Conservation (phyloP, 2,888 invertebrate species). For the Hermaeophaga mercurialis region DNA sequence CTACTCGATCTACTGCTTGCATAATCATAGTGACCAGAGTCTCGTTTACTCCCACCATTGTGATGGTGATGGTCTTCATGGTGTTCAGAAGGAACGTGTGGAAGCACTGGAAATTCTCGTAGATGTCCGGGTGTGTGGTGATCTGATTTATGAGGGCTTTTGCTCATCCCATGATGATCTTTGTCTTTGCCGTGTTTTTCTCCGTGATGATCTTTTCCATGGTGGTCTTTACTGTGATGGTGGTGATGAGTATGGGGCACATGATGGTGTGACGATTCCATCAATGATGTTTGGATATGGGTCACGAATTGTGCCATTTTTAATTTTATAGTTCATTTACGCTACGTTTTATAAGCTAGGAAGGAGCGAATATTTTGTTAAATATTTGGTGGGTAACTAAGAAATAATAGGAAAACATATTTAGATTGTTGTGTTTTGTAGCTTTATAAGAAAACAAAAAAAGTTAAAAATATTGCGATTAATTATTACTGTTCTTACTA, state of each 20-base stretch:
- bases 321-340: slow-evolving; percentile 9
- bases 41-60: slow-evolving; percentile 15
- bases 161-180: slow-evolving; percentile 29
- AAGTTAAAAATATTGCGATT: no score
- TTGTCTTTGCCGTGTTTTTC: slow-evolving; percentile 44
- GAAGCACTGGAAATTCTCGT: slow-evolving; percentile 53
- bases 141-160: slow-evolving; percentile 29
- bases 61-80: slow-evolving; percentile 25
- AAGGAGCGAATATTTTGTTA: slow-evolving; percentile 9
- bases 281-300: slow-evolving; percentile 64
- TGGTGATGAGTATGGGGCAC: slow-evolving; percentile 60
- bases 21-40: slow-evolving; percentile 9
- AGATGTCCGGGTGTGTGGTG: slow-evolving; percentile 28
- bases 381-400: slow-evolving; percentile 1
- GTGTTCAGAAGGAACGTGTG: slow-evolving; percentile 35
- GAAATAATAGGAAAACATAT: no score
- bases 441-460: no score
- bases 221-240: slow-evolving; percentile 41
- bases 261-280: slow-evolving; percentile 65
- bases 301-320: slow-evolving; percentile 66
- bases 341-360: slow-evolving; percentile 2
- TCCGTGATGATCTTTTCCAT: slow-evolving; percentile 43
- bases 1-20: slow-evolving; percentile 27
- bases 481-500: no score
- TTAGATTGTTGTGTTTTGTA: no score